phyloP scores from a whole-genome alignment of 2,888 invertebrate genomes.

The Chalcosyrphus nemorum region DNA sequence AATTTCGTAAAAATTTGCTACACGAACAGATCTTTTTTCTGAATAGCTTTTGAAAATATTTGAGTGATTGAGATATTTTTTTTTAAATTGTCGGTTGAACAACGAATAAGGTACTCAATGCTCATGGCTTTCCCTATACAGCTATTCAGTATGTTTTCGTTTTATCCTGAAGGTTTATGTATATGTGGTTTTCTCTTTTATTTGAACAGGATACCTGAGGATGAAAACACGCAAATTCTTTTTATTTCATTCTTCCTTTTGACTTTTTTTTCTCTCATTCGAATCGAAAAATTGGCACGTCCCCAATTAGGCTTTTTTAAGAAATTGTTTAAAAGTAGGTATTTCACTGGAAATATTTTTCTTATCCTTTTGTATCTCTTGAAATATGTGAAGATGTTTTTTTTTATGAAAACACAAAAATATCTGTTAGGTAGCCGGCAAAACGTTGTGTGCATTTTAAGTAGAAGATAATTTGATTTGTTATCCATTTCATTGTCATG shows the following conservation, averaged over 20 bases:
- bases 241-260: neutral
- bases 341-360: conserved; percentile 21
- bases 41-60: no score
- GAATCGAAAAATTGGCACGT: conserved; percentile 49
- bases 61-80: no score
- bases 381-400: conserved; percentile 40
- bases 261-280: neutral
- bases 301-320: conserved; percentile 44
- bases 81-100: no score
- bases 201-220: neutral
- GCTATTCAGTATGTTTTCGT: neutral
- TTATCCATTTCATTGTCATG: conserved; percentile 18
- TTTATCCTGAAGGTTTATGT: neutral
- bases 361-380: conserved; percentile 1
- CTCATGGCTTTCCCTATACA: no score
- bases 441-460: conserved; percentile 56
- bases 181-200: neutral
- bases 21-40: no score
- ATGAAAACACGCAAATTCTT: neutral
- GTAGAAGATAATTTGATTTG: conserved; percentile 27
- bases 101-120: no score
- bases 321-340: conserved; percentile 9
- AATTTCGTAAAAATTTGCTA: no score
- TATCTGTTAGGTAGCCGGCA: neutral
- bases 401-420: neutral